A percentile compares a stretch with the other conserved stretches of the same genome.
phyloP scores from a whole-genome alignment of 1,140 invertebrate genomes.

The Ceratoteleas bidentatus region DNA sequence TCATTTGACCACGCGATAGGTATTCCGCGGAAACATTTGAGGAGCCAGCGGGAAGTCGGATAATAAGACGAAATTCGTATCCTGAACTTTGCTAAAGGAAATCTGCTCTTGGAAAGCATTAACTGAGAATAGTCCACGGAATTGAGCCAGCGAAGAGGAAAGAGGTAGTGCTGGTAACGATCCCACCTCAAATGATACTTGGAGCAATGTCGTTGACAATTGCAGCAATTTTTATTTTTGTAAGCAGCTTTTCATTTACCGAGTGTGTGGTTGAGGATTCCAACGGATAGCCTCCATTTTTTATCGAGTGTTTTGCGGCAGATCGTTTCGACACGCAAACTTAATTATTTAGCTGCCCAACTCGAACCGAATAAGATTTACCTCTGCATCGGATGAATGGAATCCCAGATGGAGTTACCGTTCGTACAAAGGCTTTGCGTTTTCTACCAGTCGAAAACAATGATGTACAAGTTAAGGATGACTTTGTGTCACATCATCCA shows the following conservation, averaged over 20 bases:
- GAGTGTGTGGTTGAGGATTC: slow-evolving; percentile 45
- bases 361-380: slow-evolving; percentile 16
- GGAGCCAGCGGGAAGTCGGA: slow-evolving; percentile 52
- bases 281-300: slow-evolving; percentile 23
- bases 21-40: slow-evolving; percentile 57
- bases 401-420: slow-evolving; percentile 17
- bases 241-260: slow-evolving; percentile 38
- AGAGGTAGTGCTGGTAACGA: slow-evolving; percentile 34
- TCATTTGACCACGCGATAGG: slow-evolving; percentile 36
- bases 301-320: slow-evolving; percentile 10
- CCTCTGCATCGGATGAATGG: slow-evolving; percentile 19
- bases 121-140: slow-evolving; percentile 28
- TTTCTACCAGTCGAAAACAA: background rate
- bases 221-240: slow-evolving; percentile 55
- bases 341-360: slow-evolving; percentile 32
- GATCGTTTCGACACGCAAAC: slow-evolving; percentile 22
- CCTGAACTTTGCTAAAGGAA: slow-evolving; percentile 50
- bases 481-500: background rate
- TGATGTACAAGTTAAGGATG: background rate
- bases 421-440: slow-evolving; percentile 3
- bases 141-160: slow-evolving; percentile 37
- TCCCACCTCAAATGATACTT: slow-evolving; percentile 34
- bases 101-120: slow-evolving; percentile 47
- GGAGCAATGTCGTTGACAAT: slow-evolving; percentile 48
- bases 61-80: slow-evolving; percentile 72